A percentile compares a stretch with the other conserved stretches of the same genome.
These are phyloP conservation scores for Brachystomella parvula DNA, from an alignment of 1,140 invertebrate species.

Conservation along the genomic window DNA sequence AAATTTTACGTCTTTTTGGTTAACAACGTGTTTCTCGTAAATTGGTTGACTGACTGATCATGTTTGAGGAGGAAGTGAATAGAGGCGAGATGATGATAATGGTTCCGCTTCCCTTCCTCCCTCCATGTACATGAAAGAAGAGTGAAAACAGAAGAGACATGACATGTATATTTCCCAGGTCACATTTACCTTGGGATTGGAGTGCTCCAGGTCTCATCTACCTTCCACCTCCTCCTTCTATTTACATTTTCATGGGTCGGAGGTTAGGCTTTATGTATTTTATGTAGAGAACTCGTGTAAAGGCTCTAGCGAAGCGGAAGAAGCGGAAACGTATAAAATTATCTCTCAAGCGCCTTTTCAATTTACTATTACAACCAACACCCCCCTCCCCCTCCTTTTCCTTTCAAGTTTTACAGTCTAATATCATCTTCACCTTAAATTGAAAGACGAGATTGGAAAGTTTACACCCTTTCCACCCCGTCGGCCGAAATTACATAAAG, in stretches of 20 bases:
- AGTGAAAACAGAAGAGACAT: no score
- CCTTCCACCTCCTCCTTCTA: no score
- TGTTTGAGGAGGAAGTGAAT: not conserved
- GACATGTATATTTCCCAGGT: not conserved
- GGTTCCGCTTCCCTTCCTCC: not conserved
- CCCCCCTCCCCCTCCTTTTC: not conserved
- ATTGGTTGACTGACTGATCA: not conserved
- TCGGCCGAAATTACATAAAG: not conserved
- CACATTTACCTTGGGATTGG: not conserved
- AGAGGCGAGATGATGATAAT: not conserved
- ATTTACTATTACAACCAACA: slow-evolving; percentile 9
- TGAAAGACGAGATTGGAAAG: slow-evolving; percentile 1
- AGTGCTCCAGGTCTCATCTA: not conserved
- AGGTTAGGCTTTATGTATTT: not conserved
- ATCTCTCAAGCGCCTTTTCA: slow-evolving; percentile 7
- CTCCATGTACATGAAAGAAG: no score
- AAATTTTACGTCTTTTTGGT: not conserved
- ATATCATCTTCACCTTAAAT: not conserved
- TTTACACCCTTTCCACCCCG: not conserved
- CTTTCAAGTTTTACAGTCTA: not conserved
- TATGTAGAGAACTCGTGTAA: not conserved
- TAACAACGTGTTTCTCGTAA: not conserved
- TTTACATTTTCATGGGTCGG: not conserved
- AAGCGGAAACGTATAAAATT: slow-evolving; percentile 3
- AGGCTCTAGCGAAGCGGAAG: not conserved